A percentile compares a stretch with the other conserved stretches of the same genome.
Evolutionary conservation across 2,113 vertebrate genomes (phyloP).

Genomic region (Microcebus lehilahytsara): DNA sequence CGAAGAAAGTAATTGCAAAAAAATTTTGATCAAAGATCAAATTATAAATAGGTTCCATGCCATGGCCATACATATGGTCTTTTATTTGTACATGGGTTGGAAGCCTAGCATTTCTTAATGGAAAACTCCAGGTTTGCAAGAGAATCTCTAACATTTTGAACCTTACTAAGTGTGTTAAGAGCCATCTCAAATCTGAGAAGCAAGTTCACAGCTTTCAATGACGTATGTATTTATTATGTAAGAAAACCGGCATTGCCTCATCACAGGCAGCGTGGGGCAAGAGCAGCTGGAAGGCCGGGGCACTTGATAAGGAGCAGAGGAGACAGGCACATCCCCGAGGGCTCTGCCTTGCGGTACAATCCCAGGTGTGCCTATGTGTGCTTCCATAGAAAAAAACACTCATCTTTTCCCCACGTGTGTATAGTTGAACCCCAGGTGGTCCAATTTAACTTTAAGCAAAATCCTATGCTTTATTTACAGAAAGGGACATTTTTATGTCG

Average conservation of each 20-base stretch:
- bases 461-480: background rate
- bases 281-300: fast-evolving
- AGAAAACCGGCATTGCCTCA: background rate
- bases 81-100: background rate
- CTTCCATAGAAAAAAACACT: background rate
- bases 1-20: conserved; percentile 36
- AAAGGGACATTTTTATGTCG: background rate
- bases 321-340: fast-evolving
- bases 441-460: background rate
- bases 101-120: background rate
- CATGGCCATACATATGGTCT: background rate
- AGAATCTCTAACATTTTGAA: background rate
- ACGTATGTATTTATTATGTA: background rate
- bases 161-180: background rate
- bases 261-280: background rate
- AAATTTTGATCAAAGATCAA: conserved; percentile 35
- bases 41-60: background rate
- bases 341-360: background rate
- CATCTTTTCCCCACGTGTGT: too few species aligned
- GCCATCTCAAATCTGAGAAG: background rate
- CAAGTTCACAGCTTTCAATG: background rate
- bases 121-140: conserved; percentile 60
- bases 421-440: fast-evolving
- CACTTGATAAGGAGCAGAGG: background rate
- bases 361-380: background rate